These are phyloP conservation scores for Rhinolophus sinicus DNA, from an alignment of 2,113 vertebrate species.

Conservation along the genomic window DNA sequence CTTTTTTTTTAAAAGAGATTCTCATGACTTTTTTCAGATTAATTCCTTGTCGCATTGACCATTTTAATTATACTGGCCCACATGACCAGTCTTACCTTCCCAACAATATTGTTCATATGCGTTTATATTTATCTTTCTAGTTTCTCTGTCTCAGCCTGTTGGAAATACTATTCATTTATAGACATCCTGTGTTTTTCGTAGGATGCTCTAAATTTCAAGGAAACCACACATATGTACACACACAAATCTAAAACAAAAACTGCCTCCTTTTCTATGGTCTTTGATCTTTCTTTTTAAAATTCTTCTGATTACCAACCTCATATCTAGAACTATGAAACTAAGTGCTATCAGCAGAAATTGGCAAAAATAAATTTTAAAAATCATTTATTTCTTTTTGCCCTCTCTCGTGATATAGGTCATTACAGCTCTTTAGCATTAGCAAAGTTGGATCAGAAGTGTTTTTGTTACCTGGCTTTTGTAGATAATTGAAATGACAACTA, in stretches of 20 bases:
- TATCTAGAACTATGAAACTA: background rate
- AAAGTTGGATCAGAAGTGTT: background rate
- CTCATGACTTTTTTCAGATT: background rate
- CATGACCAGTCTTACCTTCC: background rate
- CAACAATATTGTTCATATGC: background rate
- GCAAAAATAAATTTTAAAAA: background rate
- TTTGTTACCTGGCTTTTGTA: background rate
- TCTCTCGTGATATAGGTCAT: background rate
- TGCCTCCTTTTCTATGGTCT: background rate
- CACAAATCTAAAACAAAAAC: too few relatives aligned
- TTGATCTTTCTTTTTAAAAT: background rate
- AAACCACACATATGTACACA: background rate
- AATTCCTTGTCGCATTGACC: background rate
- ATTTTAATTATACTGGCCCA: background rate
- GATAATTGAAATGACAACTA: background rate
- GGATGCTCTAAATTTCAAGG: background rate
- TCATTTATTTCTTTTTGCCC: background rate
- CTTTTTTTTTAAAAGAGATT: background rate
- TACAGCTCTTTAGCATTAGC: background rate
- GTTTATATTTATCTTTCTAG: background rate
- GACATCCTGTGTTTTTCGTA: background rate
- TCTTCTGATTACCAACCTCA: background rate
- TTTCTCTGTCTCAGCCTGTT: background rate
- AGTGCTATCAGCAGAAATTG: background rate
- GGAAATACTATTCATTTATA: background rate